Evolutionary conservation across 2,797 vertebrate genomes (phyloP).

Genomic region (Pristis pectinata): DNA sequence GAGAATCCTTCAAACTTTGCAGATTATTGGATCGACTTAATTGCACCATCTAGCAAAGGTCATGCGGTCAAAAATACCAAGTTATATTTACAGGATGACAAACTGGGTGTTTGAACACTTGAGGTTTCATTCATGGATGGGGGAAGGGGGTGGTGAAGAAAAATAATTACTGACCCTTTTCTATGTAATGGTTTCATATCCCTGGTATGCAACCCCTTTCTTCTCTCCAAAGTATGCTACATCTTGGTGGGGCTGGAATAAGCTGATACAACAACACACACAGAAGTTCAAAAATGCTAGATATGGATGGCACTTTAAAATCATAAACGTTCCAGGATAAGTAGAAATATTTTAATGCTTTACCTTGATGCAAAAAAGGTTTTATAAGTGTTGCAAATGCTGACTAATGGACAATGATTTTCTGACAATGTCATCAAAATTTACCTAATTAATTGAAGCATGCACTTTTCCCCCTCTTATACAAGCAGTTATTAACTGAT

Average conservation of each 20-base stretch:
- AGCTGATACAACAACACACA: neutral
- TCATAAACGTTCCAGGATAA: neutral
- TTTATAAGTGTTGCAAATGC: neutral
- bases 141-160: neutral
- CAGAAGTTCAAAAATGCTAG: no score
- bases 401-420: neutral
- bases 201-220: neutral
- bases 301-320: neutral
- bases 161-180: neutral
- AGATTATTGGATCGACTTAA: neutral
- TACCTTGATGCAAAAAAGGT: neutral
- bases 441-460: neutral
- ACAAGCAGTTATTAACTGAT: neutral
- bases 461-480: neutral
- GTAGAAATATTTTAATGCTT: neutral
- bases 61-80: neutral
- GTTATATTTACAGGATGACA: neutral
- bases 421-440: neutral
- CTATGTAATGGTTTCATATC: neutral
- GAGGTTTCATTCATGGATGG: neutral
- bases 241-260: neutral
- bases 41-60: no score
- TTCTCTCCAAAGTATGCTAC: neutral
- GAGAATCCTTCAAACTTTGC: neutral
- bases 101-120: neutral